Conservation (phyloP, 2,113 vertebrate species). For the Mionectes macconnelli region DNA sequence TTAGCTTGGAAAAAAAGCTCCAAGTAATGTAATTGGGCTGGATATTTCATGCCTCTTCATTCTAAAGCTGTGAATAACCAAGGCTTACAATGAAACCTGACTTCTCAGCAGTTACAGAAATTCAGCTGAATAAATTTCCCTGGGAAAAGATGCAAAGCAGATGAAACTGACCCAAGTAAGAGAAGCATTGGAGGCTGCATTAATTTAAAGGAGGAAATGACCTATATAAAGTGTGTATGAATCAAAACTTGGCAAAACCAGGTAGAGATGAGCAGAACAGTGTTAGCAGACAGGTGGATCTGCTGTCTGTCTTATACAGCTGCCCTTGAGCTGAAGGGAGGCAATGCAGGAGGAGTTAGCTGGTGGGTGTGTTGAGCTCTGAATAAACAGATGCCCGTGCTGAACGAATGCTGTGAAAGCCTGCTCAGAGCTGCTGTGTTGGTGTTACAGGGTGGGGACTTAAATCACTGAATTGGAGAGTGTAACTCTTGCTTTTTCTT, state of each 20-base stretch:
- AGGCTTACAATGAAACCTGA: background rate
- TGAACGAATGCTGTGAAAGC: background rate
- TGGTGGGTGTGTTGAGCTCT: background rate
- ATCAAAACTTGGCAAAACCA: background rate
- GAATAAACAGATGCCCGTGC: background rate
- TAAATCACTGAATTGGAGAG: background rate
- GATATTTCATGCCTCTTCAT: background rate
- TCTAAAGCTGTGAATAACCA: background rate
- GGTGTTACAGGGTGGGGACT: background rate
- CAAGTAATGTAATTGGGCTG: background rate
- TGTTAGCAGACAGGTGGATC: background rate
- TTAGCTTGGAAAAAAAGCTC: background rate
- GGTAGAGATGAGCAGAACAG: background rate
- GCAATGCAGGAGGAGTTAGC: background rate
- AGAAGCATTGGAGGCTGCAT: background rate
- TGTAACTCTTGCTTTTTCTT: background rate
- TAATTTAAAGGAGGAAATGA: background rate
- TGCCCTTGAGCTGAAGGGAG: background rate
- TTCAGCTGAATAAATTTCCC: background rate
- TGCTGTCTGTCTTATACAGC: background rate
- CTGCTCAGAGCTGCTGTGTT: background rate
- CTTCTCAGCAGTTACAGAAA: background rate
- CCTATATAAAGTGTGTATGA: background rate
- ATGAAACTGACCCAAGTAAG: background rate
- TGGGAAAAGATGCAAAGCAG: background rate